These are phyloP conservation scores for Parasteatoda tepidariorum DNA, from an alignment of 1,140 invertebrate species.

Conservation along the genomic window DNA sequence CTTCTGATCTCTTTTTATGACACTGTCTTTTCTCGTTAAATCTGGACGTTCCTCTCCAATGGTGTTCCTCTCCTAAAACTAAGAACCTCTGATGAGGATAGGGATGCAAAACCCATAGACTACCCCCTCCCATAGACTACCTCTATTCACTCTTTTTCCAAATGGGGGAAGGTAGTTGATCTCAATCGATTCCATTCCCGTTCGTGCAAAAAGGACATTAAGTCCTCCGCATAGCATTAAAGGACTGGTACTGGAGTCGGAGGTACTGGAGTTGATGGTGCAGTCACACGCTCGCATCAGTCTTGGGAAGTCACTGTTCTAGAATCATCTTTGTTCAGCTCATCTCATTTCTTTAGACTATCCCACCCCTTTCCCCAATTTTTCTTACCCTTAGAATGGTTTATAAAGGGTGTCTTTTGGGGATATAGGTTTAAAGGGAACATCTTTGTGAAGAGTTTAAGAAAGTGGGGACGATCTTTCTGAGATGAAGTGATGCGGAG, in stretches of 20 bases:
- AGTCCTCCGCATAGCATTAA: conserved; percentile 10
- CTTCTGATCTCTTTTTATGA: conserved; percentile 3
- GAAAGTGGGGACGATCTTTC: no score
- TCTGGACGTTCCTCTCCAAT: not conserved
- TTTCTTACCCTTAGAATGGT: not conserved
- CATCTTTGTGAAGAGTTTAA: no score
- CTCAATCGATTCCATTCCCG: not conserved
- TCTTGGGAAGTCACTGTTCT: not conserved
- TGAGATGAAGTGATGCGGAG: no score
- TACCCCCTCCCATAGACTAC: not conserved
- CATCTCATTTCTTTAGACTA: not conserved
- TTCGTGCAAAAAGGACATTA: conserved; percentile 6
- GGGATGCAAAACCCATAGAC: not conserved
- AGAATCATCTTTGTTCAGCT: not conserved
- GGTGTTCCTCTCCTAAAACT: not conserved
- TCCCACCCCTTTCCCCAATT: not conserved
- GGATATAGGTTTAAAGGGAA: no score
- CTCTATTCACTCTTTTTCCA: no score
- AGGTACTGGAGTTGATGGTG: not conserved
- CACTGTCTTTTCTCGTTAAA: not conserved
- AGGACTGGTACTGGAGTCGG: not conserved
- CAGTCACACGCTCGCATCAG: conserved; percentile 5
- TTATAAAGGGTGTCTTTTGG: not conserved
- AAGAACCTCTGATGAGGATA: not conserved
- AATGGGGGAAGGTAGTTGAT: not conserved